These are phyloP conservation scores for Acrocephalus arundinaceus DNA, from an alignment of 2,113 vertebrate species.

Conservation along the genomic window DNA sequence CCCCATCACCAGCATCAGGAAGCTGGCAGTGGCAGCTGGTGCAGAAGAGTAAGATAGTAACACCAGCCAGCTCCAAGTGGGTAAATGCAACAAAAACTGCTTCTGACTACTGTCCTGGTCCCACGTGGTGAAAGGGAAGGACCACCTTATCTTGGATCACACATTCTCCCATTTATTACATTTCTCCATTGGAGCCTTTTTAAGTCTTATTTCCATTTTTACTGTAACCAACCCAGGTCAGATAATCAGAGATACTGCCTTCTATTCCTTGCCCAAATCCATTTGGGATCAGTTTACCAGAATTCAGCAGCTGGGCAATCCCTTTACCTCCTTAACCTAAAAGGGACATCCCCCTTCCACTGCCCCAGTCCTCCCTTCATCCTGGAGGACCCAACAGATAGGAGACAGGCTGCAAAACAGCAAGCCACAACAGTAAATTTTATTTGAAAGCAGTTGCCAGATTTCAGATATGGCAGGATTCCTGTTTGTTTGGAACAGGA, in stretches of 20 bases:
- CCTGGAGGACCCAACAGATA: neutral
- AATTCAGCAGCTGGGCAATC: neutral
- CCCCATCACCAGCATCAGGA: neutral
- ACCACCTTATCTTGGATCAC: neutral
- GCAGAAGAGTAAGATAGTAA: neutral
- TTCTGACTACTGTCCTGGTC: neutral
- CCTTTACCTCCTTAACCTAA: neutral
- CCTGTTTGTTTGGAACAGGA: slow-evolving; percentile 40
- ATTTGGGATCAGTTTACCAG: neutral
- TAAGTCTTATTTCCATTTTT: neutral
- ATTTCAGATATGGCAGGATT: slow-evolving; percentile 40
- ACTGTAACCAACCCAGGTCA: neutral
- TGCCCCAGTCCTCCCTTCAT: neutral
- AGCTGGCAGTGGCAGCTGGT: neutral
- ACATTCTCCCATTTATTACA: neutral
- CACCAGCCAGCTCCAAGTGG: neutral
- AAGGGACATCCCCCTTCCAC: neutral
- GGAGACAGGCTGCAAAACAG: neutral
- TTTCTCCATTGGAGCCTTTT: neutral
- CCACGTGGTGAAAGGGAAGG: neutral
- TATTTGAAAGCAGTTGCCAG: slow-evolving; percentile 30
- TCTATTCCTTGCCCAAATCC: neutral
- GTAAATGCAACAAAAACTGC: neutral
- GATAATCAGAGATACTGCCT: neutral
- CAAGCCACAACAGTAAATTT: neutral